A percentile compares a stretch with the other conserved stretches of the same genome.
Conservation (phyloP, 2,888 invertebrate genomes). For the Geophilus truncorum region DNA sequence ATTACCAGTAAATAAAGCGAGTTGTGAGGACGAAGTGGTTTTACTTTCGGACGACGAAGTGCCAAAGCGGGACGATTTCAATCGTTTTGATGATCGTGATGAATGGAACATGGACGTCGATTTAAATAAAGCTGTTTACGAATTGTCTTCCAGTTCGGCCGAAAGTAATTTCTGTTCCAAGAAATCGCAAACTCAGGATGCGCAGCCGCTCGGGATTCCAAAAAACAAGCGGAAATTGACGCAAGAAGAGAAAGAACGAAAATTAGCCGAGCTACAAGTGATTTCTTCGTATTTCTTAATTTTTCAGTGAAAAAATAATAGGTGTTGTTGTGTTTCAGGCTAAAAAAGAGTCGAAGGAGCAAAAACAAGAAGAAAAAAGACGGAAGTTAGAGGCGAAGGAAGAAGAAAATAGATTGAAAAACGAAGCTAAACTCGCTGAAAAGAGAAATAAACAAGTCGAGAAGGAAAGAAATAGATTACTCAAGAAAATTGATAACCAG, state of each 20-base stretch:
- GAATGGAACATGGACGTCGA: background rate
- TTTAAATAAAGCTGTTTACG: background rate
- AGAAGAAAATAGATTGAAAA: conserved; percentile 29
- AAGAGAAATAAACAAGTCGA: background rate
- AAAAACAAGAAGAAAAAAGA: background rate
- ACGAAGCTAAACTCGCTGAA: background rate
- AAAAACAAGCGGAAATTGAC: background rate
- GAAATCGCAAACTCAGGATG: background rate
- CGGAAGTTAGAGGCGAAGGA: background rate
- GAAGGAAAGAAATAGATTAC: background rate
- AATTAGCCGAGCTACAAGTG: background rate
- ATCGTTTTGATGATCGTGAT: background rate
- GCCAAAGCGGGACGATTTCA: background rate
- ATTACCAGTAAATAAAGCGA: background rate
- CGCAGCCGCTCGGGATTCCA: background rate
- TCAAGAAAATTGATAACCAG: background rate
- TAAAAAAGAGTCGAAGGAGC: background rate
- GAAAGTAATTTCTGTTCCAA: background rate
- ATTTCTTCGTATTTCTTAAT: no score
- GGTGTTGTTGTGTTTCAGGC: background rate
- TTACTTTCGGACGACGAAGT: background rate
- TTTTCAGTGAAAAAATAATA: no score
- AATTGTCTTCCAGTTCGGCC: background rate
- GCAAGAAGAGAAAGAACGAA: background rate
- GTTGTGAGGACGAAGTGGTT: background rate